A percentile compares a stretch with the other conserved stretches of the same genome.
Evolutionary conservation across 1,140 invertebrate species (phyloP).

Genomic region (Helicoverpa armigera): DNA sequence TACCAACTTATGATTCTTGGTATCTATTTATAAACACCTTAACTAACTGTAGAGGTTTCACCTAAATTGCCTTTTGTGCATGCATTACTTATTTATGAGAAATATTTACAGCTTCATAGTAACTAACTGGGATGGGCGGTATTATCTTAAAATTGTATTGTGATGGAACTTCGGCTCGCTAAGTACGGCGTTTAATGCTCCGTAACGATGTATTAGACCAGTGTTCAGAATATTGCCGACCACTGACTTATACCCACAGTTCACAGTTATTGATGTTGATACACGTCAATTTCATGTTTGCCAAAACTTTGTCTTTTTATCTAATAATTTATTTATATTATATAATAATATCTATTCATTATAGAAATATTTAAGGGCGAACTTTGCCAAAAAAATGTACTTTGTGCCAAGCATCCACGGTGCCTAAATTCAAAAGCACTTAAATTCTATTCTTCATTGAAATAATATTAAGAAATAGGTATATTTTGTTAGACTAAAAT

Average conservation of each 20-base stretch:
- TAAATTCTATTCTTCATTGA: conserved; percentile 12
- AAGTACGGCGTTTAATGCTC: conserved; percentile 46
- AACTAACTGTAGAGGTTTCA: conserved; percentile 55
- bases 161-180: conserved; percentile 58
- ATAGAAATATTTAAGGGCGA: conserved; percentile 21
- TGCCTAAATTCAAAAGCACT: conserved; percentile 39
- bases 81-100: conserved; percentile 59
- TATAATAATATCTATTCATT: conserved; percentile 42
- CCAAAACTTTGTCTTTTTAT: conserved; percentile 49
- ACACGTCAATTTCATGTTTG: conserved; percentile 72
- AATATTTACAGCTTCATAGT: conserved; percentile 60
- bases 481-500: conserved; percentile 39
- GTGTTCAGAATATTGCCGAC: conserved; percentile 49
- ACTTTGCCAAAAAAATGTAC: conserved; percentile 36
- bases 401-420: conserved; percentile 39
- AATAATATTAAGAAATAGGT: conserved; percentile 39
- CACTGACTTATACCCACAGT: conserved; percentile 53
- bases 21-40: conserved; percentile 4
- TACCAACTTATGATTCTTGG: conserved; percentile 27
- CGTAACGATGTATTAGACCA: conserved; percentile 1
- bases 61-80: conserved; percentile 69
- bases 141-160: conserved; percentile 56
- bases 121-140: conserved; percentile 57
- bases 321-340: conserved; percentile 47
- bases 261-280: conserved; percentile 66